A percentile compares a stretch with the other conserved stretches of the same genome.
Conservation (phyloP, 2,113 vertebrate genomes). For the Zosterops borbonicus region DNA sequence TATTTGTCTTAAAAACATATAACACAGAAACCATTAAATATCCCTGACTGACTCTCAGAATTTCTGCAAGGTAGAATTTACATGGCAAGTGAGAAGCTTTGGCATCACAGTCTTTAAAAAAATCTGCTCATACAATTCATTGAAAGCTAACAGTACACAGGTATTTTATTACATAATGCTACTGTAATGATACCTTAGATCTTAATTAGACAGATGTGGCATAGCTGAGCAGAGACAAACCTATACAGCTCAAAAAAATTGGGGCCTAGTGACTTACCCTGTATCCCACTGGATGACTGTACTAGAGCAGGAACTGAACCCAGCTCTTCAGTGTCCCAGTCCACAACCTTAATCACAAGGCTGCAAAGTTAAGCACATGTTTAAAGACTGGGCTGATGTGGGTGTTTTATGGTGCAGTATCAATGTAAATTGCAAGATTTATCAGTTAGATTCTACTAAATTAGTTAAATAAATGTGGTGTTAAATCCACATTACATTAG, state of each 20-base stretch:
- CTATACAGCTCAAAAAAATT: slow-evolving; percentile 25
- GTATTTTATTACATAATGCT: not conserved
- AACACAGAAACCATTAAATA: not conserved
- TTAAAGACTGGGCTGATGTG: slow-evolving; percentile 53
- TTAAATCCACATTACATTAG: not conserved
- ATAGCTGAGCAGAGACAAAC: slow-evolving; percentile 34
- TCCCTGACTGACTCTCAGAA: not conserved
- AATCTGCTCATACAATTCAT: not conserved
- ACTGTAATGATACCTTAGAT: not conserved
- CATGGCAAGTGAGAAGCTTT: not conserved
- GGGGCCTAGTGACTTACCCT: slow-evolving; percentile 60
- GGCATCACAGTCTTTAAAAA: not conserved
- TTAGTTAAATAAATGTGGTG: not conserved
- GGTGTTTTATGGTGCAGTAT: slow-evolving; percentile 29
- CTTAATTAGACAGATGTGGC: not conserved
- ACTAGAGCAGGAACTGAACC: slow-evolving; percentile 64
- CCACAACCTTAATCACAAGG: slow-evolving; percentile 67
- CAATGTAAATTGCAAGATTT: slow-evolving; percentile 19
- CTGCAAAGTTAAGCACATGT: slow-evolving; percentile 63
- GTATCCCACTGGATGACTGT: slow-evolving; percentile 53
- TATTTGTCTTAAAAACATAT: not conserved
- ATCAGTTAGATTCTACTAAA: slow-evolving; percentile 8
- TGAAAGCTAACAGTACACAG: not conserved
- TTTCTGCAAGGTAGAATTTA: not conserved
- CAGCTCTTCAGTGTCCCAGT: slow-evolving; percentile 64